Evolutionary conservation across 2,113 vertebrate genomes (phyloP), one percentile per base, ranked within the genome.

Genomic region (Ictidomys tridecemlineatus): DNA sequence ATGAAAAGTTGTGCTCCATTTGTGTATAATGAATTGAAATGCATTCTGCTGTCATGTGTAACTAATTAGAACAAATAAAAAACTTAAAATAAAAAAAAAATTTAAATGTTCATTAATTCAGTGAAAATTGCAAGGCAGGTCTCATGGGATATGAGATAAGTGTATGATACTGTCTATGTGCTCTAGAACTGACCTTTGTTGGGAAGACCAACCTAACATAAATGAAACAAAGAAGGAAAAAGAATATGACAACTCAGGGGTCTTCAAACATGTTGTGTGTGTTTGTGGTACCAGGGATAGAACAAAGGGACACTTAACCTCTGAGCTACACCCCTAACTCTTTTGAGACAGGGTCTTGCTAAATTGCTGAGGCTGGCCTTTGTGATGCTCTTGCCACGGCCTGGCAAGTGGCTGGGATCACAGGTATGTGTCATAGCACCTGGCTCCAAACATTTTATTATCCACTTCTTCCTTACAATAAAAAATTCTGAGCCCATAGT

Each of bases 201-300:
- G 39, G n/a, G 48, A 61, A 88, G 48, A 45, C 10, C 16, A 79
- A 4, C 67, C 8, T 77, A 85, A 92, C 34, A 80, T 56, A 93
- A 85, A 93, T 26, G 30, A 82, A 78, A 84, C 20, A 87, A 91
- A 65, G 28, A 63, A 85, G 39, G 37, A 89, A 73, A 78, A 78
- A 91, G 26, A 67, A 32, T 17, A 63, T 39, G 51, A 86, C 63
- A 22, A 67, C 56, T 30, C 48, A 34, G 14, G 20, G 51, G 16
- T 39, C 42, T 58, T 13, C 24, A 51, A 89, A 73, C 5, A 9
- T 63, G 26, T 63, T 58, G 7, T 22, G 56, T 58, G 20, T 22
- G 20, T 58, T 6, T 56, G 18, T 58, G 56, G 6, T 58, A 58
- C 56, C 56, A 58, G 56, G 20, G 20, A 58, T 58, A 58, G 56